Base-by-base conservation (phyloP, 2,113 vertebrate genomes). In the Microtus ochrogaster region DNA sequence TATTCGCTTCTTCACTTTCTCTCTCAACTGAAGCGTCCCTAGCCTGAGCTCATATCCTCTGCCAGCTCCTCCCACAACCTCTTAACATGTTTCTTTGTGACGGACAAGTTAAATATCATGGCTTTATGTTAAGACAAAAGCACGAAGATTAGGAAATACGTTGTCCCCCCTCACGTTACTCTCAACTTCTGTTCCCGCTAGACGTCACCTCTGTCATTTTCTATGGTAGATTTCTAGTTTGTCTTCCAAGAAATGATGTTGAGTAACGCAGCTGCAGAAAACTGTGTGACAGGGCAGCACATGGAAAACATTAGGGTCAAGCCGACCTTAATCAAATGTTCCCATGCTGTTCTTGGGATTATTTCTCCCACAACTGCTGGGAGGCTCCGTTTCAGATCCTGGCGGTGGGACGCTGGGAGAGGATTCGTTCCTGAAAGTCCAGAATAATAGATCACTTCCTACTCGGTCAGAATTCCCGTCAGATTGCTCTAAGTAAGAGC, bases 401-500 rank as follows among this genome's bases (percentile, higher is more conserved):
- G 70, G 93, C 61, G 47, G 47, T 90, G 70, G 68, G 52, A 92
- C 77, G 9, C 76, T 58, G 11, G 83, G 65, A 89, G 44, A 36
- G 84, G 76, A 73, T 91, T 96, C 36, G 94, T 91, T 95, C 78
- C 93, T 94, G 44, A 88, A 94, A 95, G 52, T 78, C 3, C 73
- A 93, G 95, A 96, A 86, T 94, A 87, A 86, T 77, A 89, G 58
- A 72, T 89, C 47, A 78, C 41, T 74, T 97, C 68, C 66, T 89
- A 21, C 74, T 94, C 39, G 76, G 63, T 65, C 70, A 88, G 66
- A 85, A 77, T 94, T 95, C 66, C 41, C 33, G 86, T 76, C 82
- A 89, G 66, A 30, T 81, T 77, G 76, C 4, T 36, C 84, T 95
- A 92, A 90, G 47, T 49, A 78, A 86, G 22, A 86, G 13, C 2